Base-by-base conservation (phyloP, 2,888 invertebrate genomes). In the Cantharis nigra region DNA sequence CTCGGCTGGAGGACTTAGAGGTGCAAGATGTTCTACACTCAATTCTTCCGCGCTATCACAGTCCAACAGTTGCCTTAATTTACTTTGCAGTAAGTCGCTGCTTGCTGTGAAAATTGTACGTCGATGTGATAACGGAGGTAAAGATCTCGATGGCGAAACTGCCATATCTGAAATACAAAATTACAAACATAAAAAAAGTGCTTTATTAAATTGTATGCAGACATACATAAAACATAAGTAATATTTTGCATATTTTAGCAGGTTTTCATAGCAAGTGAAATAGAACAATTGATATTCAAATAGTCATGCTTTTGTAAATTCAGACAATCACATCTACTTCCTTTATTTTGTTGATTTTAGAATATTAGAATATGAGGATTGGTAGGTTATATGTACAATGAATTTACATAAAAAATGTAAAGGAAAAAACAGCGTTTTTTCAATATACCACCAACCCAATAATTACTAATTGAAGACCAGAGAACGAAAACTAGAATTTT, bases 21-120 rank as follows among this genome's bases (percentile, higher is more conserved):
- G 89, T 14, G 88, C 88, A 85, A 89, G 85, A 79, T 89, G 88
- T 84, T 91, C 91, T 63, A 90, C 89, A 74, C 87, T 86, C 78
- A 88, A 81, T 82, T 94, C 94, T 86, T 94, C 94, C 78, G 94
- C 92, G 86, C 94, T 94, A 86, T 94, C 94, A 33, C 91, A 91
- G 84, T 95, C 95, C 13, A 97, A 89, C 77, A 96, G 89, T 82
- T 95, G 91, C 16, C 96, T 90, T 81, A 96, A 89, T 80, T 95
- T 95, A 82, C 93, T 94, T 89, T 96, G 96, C 71, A 96, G 89
- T 83, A 93, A 90, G 86, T 93, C 93, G 74, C 91, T 90, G 80
- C 90, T 91, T 86, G 87, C 83, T 82, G 86, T 87, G 83, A 87
- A 89, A 79, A 90, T 90, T 80, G 89, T 89, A 73, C 90, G 90